Evolutionary conservation across 2,797 vertebrate genomes (phyloP).

Genomic region (Tarsius wallacei): DNA sequence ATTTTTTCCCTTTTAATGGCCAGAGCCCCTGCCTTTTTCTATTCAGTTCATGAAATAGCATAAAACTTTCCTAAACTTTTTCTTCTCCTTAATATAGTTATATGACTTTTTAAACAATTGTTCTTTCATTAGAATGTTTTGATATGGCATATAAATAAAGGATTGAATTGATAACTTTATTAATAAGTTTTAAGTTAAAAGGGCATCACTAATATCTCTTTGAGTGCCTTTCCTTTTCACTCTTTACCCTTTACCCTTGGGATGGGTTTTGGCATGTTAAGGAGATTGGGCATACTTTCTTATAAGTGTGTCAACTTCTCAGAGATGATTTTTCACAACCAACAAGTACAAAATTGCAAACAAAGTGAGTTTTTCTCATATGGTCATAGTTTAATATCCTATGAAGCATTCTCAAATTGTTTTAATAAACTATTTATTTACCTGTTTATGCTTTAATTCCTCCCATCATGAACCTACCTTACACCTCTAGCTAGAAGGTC

Average conservation of each 20-base stretch:
- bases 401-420: background rate
- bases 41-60: background rate
- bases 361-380: background rate
- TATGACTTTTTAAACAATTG: background rate
- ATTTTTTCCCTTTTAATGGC: background rate
- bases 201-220: background rate
- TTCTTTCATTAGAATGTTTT: background rate
- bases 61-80: background rate
- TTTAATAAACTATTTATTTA: background rate
- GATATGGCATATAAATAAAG: background rate
- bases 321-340: background rate
- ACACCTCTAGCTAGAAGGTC: background rate
- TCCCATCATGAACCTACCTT: too few species aligned
- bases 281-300: background rate
- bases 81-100: background rate
- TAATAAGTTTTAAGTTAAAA: background rate
- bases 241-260: background rate
- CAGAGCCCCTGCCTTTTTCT: background rate
- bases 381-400: background rate
- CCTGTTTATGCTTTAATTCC: background rate
- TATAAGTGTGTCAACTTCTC: background rate
- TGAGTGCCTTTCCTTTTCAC: background rate
- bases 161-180: background rate
- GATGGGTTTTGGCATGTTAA: background rate
- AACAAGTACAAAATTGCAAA: background rate